Evolutionary conservation across 2,797 vertebrate genomes (phyloP), one percentile per base, ranked within the genome.

Genomic region (Sebastes oblongus): DNA sequence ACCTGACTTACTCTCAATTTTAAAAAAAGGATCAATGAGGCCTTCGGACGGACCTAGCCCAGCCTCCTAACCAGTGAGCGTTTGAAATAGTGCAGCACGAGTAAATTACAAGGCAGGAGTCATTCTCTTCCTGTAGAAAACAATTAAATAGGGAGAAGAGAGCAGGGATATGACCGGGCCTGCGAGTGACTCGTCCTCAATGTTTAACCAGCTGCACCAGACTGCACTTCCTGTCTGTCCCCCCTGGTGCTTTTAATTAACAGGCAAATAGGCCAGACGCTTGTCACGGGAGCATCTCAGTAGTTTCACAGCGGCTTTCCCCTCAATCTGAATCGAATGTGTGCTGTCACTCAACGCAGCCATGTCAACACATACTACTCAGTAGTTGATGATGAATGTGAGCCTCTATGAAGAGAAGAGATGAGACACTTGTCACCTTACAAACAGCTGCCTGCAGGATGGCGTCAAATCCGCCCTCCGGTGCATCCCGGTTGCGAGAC

Each of bases 361-460:
- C 66, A 4, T n/a, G 55, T n/a, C 50, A 16, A 2, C 18, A 20
- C 39, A 18, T 46, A 46, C 42, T 8, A 46, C 42, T 46, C 14
- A 46, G 14, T 8, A 18, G 54, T 55, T 0, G 54, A 11, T 56
- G 54, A 11, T 56, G 22, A 52, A 52, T n/a, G 50, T n/a, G 20
- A 52, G 20, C 18, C 8, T 24, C 2, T 27, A 13, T 50, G 12
- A 4, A 66, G 27, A 14, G 36, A 5, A 74, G 8, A 6, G 6
- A 4, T 1, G 11, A 67, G 60, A 4, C 34, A 2, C 13, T 27
- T 0, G 16, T 84, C 92, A 99, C 98, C 97, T 98, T 97, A 91
- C 98, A 99, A 60, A 99, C 98, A 0, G 97, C 96, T 0, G 98
- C 98, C 95, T 99, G 98, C 82, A 99, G 93, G 58, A 99, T 96